Conservation (phyloP, 2,113 vertebrate species). For the Picathartes gymnocephalus region DNA sequence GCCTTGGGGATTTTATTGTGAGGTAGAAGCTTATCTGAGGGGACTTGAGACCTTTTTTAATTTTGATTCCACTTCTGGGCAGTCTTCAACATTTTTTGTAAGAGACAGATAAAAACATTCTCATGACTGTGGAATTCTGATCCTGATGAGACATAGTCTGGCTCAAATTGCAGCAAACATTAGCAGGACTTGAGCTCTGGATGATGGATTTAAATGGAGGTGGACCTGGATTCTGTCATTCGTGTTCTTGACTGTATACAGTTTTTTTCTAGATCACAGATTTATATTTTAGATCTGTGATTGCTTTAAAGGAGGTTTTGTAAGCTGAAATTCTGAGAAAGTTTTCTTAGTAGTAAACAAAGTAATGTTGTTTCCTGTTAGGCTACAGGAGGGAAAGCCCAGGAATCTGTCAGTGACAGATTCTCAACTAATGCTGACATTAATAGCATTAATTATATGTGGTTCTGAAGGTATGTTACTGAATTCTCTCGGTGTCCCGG, state of each 20-base stretch:
- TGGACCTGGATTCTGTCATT: background rate
- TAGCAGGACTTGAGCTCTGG: background rate
- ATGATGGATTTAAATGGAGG: background rate
- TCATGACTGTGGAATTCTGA: background rate
- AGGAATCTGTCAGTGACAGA: background rate
- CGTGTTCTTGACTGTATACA: background rate
- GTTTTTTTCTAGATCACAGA: background rate
- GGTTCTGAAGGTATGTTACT: constrained; percentile 5
- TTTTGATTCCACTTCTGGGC: background rate
- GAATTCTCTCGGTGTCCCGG: background rate
- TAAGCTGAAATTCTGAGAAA: background rate
- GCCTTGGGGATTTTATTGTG: background rate
- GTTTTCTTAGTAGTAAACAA: background rate
- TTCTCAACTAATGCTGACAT: background rate
- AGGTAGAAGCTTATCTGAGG: background rate
- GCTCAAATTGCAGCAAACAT: background rate
- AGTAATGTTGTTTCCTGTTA: background rate
- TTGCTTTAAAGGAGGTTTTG: background rate
- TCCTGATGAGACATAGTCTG: background rate
- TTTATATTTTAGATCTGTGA: background rate
- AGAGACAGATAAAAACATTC: background rate
- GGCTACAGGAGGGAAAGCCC: background rate
- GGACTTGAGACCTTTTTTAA: background rate
- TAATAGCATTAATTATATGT: background rate
- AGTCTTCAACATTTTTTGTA: background rate